Base-by-base conservation (phyloP, 2,888 invertebrate species). In the Meghimatium bilineatum region DNA sequence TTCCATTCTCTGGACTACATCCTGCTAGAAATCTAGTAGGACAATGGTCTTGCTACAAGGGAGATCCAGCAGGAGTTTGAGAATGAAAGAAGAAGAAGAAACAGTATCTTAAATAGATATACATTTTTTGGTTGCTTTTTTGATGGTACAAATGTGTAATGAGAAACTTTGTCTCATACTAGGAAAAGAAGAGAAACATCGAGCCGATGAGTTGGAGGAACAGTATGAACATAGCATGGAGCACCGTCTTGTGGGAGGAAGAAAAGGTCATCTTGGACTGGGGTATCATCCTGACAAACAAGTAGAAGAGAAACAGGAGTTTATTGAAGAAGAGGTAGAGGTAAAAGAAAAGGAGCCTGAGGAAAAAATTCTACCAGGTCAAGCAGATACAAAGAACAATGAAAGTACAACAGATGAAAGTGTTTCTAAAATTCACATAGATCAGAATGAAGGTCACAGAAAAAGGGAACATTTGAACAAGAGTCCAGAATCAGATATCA, bases 221-320 rank as follows among this genome's bases (percentile, higher is more conserved):
- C 93, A 93, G 87, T 93, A 88, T 84, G 87, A 89, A 66, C 89
- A 92, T 76, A 90, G 92, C 32, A 83, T 92, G 81, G 91, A 91
- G 67, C 90, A 91, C 81, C 90, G 90, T 82, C 86, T 92, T 38
- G 87, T 88, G 17, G 90, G 88, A 74, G 90, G 90, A 38, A 88
- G 84, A 26, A 86, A 87, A 76, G 87, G 89, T 14, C 86, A 93
- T 83, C 86, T 89, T 38, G 93, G 93, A 6, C 89, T 93, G 2
- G 93, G 93, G 0, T 93, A 90, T 87, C 88, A 89, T 63, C 86
- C 87, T 3, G 66, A 82, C 2, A 66, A 85, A 32, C 67, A 76
- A 17, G 80, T 56, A 12, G 76, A 77, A 14, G 84, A 81, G 74
- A 78, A 74, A 32, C 49, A 44, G 12, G 84, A 84, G 63, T 38